Evolutionary conservation across 2,797 vertebrate species (phyloP).

Genomic region (Muraenolepis orangiensis): DNA sequence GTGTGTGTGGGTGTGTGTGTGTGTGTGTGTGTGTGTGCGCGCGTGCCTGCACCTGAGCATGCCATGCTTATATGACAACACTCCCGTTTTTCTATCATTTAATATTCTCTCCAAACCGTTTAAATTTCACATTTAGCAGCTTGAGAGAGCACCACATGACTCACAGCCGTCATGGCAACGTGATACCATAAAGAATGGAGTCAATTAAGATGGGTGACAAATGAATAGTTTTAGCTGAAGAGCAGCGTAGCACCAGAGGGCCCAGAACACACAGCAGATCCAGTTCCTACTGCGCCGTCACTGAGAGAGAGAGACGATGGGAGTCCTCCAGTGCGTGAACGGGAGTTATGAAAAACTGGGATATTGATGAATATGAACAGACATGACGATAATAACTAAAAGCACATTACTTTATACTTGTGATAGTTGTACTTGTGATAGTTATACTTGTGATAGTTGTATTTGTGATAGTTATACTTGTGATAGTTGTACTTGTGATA

Average conservation of each 20-base stretch:
- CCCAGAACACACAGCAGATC: not conserved
- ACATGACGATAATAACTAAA: no score
- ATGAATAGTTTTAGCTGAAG: slow-evolving; percentile 24
- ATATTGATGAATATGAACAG: no score
- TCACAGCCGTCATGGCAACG: slow-evolving; percentile 23
- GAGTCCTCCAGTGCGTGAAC: not conserved
- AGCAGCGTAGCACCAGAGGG: not conserved
- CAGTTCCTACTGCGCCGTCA: not conserved
- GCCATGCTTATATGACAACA: not conserved
- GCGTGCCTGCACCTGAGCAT: not conserved
- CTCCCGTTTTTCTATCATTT: not conserved
- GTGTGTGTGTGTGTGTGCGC: not conserved
- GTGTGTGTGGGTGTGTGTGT: slow-evolving; percentile 5
- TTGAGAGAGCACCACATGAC: slow-evolving; percentile 26
- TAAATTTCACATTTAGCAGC: slow-evolving; percentile 46
- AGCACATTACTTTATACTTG: no score
- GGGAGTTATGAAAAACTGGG: not conserved
- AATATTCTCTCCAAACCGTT: slow-evolving; percentile 8
- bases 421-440: no score
- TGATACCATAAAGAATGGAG: slow-evolving; percentile 25
- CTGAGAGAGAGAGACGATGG: not conserved
- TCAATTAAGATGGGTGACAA: slow-evolving; percentile 5
- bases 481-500: no score
- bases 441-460: no score
- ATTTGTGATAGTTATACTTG: no score